phyloP scores from a whole-genome alignment of 2,888 invertebrate species.

The Imbricaverruca yamaguchii region DNA sequence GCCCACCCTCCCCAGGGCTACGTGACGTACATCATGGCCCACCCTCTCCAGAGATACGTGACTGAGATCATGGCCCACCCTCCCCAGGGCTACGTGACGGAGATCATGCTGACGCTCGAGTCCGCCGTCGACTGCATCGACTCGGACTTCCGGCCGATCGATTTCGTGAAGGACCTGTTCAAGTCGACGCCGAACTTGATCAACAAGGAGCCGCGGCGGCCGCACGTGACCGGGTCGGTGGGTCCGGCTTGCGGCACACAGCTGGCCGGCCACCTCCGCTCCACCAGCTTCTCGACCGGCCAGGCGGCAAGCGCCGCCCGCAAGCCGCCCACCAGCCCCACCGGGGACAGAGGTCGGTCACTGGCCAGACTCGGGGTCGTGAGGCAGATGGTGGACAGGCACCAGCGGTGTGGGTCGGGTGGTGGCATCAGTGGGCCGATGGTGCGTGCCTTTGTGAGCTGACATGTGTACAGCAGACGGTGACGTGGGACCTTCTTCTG shows the following conservation, averaged over 20 bases:
- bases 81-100: slow-evolving; percentile 91
- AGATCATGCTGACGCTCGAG: slow-evolving; percentile 87
- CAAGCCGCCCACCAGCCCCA: background rate
- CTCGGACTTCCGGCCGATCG: slow-evolving; percentile 68
- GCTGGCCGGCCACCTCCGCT: slow-evolving; percentile 67
- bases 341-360: background rate
- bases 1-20: too few relatives aligned
- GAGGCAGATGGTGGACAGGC: too few relatives aligned
- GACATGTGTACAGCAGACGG: too few relatives aligned
- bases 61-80: too few relatives aligned
- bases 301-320: slow-evolving; percentile 26
- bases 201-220: slow-evolving; percentile 62
- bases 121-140: slow-evolving; percentile 91
- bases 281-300: slow-evolving; percentile 67
- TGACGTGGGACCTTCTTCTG: too few relatives aligned
- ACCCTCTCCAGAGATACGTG: too few relatives aligned
- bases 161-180: slow-evolving; percentile 90
- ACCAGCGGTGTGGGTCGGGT: too few relatives aligned
- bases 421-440: too few relatives aligned
- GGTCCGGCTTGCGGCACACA: slow-evolving; percentile 41
- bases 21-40: too few relatives aligned
- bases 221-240: slow-evolving; percentile 36
- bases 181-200: slow-evolving; percentile 92
- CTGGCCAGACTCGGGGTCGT: too few relatives aligned
- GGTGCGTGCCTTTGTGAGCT: too few relatives aligned